Conservation (phyloP, 2,113 vertebrate genomes). For the Tonatia bakeri region DNA sequence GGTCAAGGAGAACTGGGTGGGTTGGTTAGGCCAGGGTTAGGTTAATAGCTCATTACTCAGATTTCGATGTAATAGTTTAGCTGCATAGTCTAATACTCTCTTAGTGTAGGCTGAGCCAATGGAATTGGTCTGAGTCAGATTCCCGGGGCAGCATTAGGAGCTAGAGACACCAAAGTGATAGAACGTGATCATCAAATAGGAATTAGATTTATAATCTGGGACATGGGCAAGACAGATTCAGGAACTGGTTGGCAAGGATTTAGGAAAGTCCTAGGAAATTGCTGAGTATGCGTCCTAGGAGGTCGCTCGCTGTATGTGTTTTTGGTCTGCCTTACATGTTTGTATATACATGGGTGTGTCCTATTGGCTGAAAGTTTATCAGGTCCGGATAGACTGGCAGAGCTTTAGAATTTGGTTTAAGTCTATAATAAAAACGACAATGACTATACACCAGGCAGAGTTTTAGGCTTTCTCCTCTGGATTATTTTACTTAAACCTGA, state of each 20-base stretch:
- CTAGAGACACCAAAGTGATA: background rate
- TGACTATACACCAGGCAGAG: background rate
- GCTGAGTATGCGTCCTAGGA: background rate
- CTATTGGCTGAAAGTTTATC: background rate
- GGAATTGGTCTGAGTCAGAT: background rate
- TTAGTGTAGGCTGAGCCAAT: background rate
- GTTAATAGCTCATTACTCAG: background rate
- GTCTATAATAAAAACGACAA: background rate
- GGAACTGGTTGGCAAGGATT: background rate
- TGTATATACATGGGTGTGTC: background rate
- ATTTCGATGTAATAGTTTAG: background rate
- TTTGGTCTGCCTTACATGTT: background rate
- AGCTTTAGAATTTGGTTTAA: background rate
- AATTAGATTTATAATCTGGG: background rate
- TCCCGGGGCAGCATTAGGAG: background rate
- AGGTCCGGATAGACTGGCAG: background rate
- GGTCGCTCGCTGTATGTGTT: background rate
- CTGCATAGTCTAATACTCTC: background rate
- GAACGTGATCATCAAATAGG: background rate
- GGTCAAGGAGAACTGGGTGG: background rate
- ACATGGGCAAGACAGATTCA: background rate
- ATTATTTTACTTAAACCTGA: background rate
- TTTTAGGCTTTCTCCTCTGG: background rate
- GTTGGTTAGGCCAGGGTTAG: background rate
- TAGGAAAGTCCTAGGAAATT: background rate